A percentile compares a stretch with the other conserved stretches of the same genome.
phyloP scores from a whole-genome alignment of 2,797 vertebrate genomes.

The Cynopterus sphinx region DNA sequence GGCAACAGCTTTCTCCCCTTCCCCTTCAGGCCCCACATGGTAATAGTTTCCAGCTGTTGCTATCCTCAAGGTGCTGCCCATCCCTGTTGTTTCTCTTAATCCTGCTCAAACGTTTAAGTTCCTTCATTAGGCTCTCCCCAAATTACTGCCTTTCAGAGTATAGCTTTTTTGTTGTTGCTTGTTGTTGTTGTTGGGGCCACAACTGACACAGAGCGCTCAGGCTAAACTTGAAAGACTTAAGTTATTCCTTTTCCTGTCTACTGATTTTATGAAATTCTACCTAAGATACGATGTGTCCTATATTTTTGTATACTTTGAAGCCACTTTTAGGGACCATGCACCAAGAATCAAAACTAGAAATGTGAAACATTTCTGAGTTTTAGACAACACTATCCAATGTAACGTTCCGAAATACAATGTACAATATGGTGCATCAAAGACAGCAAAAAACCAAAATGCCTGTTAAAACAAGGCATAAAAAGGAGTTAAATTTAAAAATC shows the following conservation, averaged over 20 bases:
- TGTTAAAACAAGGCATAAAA: not conserved
- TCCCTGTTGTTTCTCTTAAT: not conserved
- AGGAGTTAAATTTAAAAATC: not conserved
- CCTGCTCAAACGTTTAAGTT: not conserved
- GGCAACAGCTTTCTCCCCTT: not conserved
- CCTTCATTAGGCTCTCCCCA: not conserved
- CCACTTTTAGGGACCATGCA: not conserved
- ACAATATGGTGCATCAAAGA: not conserved
- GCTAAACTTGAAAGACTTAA: not conserved
- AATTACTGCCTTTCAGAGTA: not conserved
- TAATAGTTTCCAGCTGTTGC: not conserved
- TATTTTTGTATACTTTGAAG: slow-evolving; percentile 16
- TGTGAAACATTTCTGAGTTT: not conserved
- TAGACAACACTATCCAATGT: not conserved
- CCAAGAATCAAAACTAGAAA: not conserved
- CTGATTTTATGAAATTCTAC: not conserved
- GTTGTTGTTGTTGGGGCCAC: not conserved
- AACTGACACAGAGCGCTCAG: not conserved
- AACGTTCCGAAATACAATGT: not conserved
- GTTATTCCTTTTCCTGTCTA: not conserved
- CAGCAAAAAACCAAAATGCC: not conserved
- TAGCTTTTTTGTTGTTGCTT: not conserved
- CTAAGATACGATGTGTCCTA: not conserved
- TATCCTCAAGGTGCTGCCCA: not conserved
- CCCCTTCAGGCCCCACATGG: not conserved